Base-by-base conservation (phyloP, 2,113 vertebrate genomes). In the Callospermophilus lateralis region DNA sequence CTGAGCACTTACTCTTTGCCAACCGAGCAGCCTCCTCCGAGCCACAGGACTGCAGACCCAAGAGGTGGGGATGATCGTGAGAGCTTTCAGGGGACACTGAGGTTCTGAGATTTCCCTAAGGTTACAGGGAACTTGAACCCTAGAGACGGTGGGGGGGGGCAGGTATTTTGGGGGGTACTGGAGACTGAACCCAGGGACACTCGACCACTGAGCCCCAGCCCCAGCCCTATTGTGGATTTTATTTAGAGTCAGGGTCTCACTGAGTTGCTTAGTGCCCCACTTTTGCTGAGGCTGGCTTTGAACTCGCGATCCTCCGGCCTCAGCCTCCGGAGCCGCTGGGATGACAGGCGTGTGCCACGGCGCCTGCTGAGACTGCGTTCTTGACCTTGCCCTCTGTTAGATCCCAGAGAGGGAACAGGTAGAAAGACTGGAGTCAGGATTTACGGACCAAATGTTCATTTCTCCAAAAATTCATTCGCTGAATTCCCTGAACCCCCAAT, bases 41-140 rank as follows among this genome's bases (percentile, higher is more conserved):
- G 13, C 1, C 0, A 9, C 4, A 39, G 8, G 34, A 8, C 11
- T 20, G 67, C n/a, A 53, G 26, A 37, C 53, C 45, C 17, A 2
- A 70, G 61, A 68, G 32, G 5, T n/a, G 13, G 32, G 19, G 28
- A 20, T 55, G 42, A 32, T 5, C 68, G 13, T 30, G 19, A 37
- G 61, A 4, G 70, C 68, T 73, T 78, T 3, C 0, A 1, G 20
- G 34, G 39, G 67, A 90, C 16, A 63, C 15, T 32, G 4, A n/a
- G 45, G 10, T 39, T 51, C 89, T 67, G 73, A 63, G 65, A 76
- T 32, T 39, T 61, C n/a, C 37, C 45, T 20, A 37, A 19, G 30
- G 72, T 32, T 8, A 67, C 34, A 32, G 68, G 19, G 55, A 87
- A 45, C 42, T 58, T 94, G 93, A 89, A 48, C 24, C 78, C n/a